phyloP scores from a whole-genome alignment of 2,888 invertebrate species.

The Antitype chi region DNA sequence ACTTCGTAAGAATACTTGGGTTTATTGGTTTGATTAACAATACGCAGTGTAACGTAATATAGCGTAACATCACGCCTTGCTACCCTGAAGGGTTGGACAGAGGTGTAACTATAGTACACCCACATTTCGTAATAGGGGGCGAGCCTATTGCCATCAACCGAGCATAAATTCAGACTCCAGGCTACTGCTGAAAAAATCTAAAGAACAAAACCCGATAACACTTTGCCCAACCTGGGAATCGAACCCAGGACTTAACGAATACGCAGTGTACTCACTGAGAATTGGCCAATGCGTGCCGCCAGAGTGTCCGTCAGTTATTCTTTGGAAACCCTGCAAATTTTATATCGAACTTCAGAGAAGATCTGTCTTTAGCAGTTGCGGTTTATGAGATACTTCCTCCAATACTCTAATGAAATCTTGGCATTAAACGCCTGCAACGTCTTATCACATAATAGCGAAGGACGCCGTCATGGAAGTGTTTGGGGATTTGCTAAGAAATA shows the following conservation, averaged over 20 bases:
- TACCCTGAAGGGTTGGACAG: too few relatives aligned
- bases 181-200: too few relatives aligned
- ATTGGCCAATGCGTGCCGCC: too few relatives aligned
- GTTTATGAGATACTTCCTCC: slow-evolving; percentile 19
- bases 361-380: neutral
- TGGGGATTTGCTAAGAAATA: neutral
- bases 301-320: neutral
- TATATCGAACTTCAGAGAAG: neutral
- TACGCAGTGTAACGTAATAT: neutral
- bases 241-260: too few relatives aligned
- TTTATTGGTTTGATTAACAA: neutral
- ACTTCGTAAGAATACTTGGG: neutral
- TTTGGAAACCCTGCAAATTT: neutral
- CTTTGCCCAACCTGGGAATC: too few relatives aligned
- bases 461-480: neutral
- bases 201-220: too few relatives aligned
- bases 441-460: slow-evolving; percentile 17
- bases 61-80: too few relatives aligned
- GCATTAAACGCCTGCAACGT: slow-evolving; percentile 7
- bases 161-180: too few relatives aligned
- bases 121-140: too few relatives aligned
- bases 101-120: too few relatives aligned
- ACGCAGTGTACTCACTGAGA: neutral
- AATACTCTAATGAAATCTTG: slow-evolving; percentile 20
- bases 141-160: too few relatives aligned